A percentile compares a stretch with the other conserved stretches of the same genome.
Conservation (phyloP, 1,140 invertebrate genomes). For the Brachionus sp. region DNA sequence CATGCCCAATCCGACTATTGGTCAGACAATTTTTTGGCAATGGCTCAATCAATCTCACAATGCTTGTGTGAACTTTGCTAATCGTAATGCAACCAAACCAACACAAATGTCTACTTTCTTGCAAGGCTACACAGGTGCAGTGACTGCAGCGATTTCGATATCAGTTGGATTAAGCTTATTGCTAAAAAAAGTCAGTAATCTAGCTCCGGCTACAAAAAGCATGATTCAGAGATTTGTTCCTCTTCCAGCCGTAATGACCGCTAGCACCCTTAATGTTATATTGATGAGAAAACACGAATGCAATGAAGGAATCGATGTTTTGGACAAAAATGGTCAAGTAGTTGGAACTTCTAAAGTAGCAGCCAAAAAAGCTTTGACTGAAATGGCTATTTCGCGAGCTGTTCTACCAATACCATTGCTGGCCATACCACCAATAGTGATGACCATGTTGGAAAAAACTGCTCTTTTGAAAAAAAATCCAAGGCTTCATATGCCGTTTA, state of each 20-base stretch:
- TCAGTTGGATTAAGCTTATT: conserved; percentile 59
- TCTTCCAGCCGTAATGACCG: conserved; percentile 61
- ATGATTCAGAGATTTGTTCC: conserved; percentile 63
- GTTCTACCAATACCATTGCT: conserved; percentile 59
- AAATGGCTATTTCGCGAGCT: conserved; percentile 58
- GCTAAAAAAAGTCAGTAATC: conserved; percentile 56
- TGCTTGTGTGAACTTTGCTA: conserved; percentile 62
- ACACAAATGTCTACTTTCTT: conserved; percentile 59
- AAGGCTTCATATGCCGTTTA: conserved; percentile 54
- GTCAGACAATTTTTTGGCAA: conserved; percentile 61
- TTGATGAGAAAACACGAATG: conserved; percentile 62
- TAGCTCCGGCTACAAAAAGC: conserved; percentile 58
- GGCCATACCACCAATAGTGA: conserved; percentile 56
- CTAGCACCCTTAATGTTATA: conserved; percentile 62
- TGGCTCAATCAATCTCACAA: conserved; percentile 64
- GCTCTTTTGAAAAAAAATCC: conserved; percentile 54
- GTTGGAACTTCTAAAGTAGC: conserved; percentile 62
- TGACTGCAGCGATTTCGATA: conserved; percentile 58
- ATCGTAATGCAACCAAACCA: conserved; percentile 62
- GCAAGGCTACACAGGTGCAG: conserved; percentile 60
- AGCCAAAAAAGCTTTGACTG: conserved; percentile 59
- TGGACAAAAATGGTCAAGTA: conserved; percentile 57
- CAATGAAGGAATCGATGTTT: conserved; percentile 61
- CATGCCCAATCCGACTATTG: conserved; percentile 60
- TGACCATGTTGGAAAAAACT: conserved; percentile 58